Conservation (phyloP, 2,113 vertebrate species). For the Balaenoptera acutorostrata region DNA sequence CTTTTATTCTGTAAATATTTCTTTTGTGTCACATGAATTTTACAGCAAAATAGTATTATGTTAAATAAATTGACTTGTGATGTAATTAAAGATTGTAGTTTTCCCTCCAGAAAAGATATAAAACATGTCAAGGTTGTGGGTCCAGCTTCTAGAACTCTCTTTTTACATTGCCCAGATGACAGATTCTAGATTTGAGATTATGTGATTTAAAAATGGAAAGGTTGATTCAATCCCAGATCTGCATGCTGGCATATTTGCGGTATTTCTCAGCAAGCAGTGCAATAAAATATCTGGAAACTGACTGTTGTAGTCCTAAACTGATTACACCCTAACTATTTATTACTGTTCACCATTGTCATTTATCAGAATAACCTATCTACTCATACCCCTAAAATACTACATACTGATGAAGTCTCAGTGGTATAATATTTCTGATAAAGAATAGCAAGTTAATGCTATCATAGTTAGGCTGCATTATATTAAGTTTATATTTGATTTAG, state of each 20-base stretch:
- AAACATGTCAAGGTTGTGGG: not conserved
- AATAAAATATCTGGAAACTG: not conserved
- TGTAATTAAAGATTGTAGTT: slow-evolving; percentile 19
- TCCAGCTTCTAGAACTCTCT: not conserved
- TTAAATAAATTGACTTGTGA: slow-evolving; percentile 49
- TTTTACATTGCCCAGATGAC: not conserved
- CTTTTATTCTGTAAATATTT: slow-evolving; percentile 53
- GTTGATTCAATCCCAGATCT: not conserved
- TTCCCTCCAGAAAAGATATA: slow-evolving; percentile 20
- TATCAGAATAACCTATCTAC: not conserved
- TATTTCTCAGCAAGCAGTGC: not conserved
- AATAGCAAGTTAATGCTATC: not conserved
- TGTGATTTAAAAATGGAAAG: slow-evolving; percentile 6
- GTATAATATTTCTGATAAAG: not conserved
- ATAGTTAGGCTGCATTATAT: not conserved
- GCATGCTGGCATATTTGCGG: not conserved
- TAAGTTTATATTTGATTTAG: slow-evolving; percentile 12
- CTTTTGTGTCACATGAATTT: slow-evolving; percentile 28
- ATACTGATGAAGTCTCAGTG: not conserved
- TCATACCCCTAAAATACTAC: not conserved
- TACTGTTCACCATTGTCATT: not conserved
- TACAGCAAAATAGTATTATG: slow-evolving; percentile 41
- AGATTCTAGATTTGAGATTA: not conserved
- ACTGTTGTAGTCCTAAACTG: not conserved
- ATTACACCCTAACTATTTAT: not conserved